Evolutionary conservation across 37 sponge, comb jelly and placozoan species (phyloP).

Genomic region (Axinella damicornis): DNA sequence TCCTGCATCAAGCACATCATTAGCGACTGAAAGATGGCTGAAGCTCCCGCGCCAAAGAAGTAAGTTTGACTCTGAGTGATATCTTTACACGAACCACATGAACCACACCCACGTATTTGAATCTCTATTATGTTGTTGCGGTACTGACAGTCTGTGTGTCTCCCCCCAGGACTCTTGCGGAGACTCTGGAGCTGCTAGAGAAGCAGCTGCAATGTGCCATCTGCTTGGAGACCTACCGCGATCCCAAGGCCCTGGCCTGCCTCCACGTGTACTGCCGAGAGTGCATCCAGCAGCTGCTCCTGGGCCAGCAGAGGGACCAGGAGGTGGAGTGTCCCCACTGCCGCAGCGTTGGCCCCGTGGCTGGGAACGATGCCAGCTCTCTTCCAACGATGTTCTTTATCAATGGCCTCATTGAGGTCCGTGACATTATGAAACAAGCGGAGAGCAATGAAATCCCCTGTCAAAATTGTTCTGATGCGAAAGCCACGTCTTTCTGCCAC

Average conservation of each 20-base stretch:
- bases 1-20: too few species aligned
- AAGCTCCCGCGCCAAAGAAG: too few species aligned
- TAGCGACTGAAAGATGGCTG: too few species aligned
- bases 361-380: neutral
- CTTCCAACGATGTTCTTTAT: conserved; percentile 3
- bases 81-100: too few species aligned
- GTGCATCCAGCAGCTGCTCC: conserved; percentile 11
- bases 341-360: neutral
- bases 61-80: too few species aligned
- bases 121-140: too few species aligned
- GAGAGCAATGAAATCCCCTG: neutral
- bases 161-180: too few species aligned
- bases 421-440: neutral
- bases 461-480: conserved; percentile 8
- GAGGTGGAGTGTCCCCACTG: neutral
- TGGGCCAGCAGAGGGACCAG: too few species aligned
- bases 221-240: conserved; percentile 7
- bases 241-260: conserved; percentile 39
- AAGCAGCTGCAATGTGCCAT: conserved; percentile 15
- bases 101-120: too few species aligned
- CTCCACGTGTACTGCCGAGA: conserved; percentile 34
- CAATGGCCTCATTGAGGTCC: neutral
- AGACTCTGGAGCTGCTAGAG: conserved; percentile 10
- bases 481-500: conserved; percentile 25
- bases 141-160: too few species aligned